These are phyloP conservation scores for Cydia fagiglandana DNA, from an alignment of 1,140 invertebrate species.

Conservation along the genomic window DNA sequence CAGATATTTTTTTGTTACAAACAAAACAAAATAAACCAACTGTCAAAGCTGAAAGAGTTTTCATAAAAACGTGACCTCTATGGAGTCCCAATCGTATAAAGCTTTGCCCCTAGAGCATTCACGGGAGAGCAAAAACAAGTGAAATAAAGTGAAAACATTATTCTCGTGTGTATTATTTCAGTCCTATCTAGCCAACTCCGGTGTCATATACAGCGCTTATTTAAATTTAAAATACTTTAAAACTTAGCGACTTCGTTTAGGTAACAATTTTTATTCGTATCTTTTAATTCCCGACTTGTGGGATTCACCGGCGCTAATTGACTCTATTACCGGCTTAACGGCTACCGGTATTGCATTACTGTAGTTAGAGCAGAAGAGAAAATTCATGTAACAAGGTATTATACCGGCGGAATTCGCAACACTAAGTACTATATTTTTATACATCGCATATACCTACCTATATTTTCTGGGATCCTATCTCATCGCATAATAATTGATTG, in stretches of 20 bases:
- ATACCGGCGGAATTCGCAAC: not conserved
- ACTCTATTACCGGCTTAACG: not conserved
- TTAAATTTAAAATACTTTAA: constrained; percentile 34
- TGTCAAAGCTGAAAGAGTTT: constrained; percentile 33
- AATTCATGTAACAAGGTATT: not conserved
- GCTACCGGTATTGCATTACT: not conserved
- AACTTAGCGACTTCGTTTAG: not conserved
- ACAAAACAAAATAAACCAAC: not conserved
- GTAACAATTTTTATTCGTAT: not conserved
- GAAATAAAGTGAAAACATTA: constrained; percentile 65
- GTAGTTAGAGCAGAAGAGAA: not conserved
- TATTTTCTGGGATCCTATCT: too few relatives aligned
- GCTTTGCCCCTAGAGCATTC: constrained; percentile 52
- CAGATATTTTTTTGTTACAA: not conserved
- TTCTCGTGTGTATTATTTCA: constrained; percentile 57
- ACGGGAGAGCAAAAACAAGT: constrained; percentile 58
- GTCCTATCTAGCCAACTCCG: constrained; percentile 20
- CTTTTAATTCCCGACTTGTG: not conserved
- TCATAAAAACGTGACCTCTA: constrained; percentile 50
- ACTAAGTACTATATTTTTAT: not conserved
- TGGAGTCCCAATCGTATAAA: constrained; percentile 51
- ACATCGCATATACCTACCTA: too few relatives aligned
- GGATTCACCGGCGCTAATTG: too few relatives aligned
- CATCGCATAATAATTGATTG: too few relatives aligned
- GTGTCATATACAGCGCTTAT: not conserved